phyloP scores from a whole-genome alignment of 2,113 vertebrate species.

The Chlorodrepanis virens region DNA sequence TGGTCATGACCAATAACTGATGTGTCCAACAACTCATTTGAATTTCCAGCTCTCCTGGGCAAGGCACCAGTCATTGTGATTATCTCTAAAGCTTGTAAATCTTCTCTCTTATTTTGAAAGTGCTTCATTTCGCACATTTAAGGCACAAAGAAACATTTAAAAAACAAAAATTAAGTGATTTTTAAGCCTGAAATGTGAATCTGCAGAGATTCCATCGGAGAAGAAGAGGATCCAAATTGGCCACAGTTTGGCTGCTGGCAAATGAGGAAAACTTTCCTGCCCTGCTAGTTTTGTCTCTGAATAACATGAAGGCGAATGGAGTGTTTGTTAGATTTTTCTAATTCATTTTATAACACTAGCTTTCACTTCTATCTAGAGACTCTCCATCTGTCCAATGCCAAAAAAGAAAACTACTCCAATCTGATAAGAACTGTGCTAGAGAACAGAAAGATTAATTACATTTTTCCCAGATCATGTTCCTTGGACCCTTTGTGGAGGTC shows the following conservation, averaged over 20 bases:
- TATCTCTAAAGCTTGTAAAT: slow-evolving; percentile 40
- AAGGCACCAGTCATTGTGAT: slow-evolving; percentile 18
- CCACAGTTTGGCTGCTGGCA: slow-evolving; percentile 14
- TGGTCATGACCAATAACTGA: slow-evolving; percentile 31
- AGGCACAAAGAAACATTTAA: slow-evolving; percentile 35
- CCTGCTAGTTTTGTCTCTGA: slow-evolving; percentile 18
- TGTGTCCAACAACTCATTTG: slow-evolving; percentile 34
- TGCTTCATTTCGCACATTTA: slow-evolving; percentile 23
- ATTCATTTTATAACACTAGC: not conserved
- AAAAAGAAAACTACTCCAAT: not conserved
- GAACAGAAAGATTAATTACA: not conserved
- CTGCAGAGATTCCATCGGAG: slow-evolving; percentile 12
- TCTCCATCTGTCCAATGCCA: not conserved
- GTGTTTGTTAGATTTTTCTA: not conserved
- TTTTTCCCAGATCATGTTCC: not conserved
- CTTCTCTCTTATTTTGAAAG: slow-evolving; percentile 28
- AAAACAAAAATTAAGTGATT: slow-evolving; percentile 48
- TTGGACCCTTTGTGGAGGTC: not conserved
- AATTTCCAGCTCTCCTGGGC: slow-evolving; percentile 31
- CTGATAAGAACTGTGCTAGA: not conserved
- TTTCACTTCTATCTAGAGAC: not conserved
- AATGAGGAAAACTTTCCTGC: not conserved
- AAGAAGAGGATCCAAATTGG: slow-evolving; percentile 32
- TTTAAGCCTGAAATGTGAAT: slow-evolving; percentile 23
- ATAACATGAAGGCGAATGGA: not conserved